These are phyloP conservation scores for Drosophila eohydei DNA, from an alignment of 2,888 invertebrate species.

Conservation along the genomic window DNA sequence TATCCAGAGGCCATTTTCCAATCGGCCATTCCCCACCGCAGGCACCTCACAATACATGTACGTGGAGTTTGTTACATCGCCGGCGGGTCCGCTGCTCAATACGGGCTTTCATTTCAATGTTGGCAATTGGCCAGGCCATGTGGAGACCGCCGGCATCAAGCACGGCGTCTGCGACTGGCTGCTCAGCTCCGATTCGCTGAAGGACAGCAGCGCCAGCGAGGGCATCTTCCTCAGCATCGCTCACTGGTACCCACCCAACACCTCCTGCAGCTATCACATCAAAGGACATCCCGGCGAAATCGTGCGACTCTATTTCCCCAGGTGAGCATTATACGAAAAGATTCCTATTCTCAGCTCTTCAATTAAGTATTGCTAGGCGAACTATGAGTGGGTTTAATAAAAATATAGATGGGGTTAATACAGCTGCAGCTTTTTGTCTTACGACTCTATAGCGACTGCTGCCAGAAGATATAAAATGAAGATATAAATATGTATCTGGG, in stretches of 20 bases:
- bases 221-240: slow-evolving; percentile 96
- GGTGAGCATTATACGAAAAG: slow-evolving; percentile 85
- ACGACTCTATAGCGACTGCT: no score
- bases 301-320: slow-evolving; percentile 95
- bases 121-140: slow-evolving; percentile 96
- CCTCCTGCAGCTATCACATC: slow-evolving; percentile 95
- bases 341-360: background rate
- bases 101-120: slow-evolving; percentile 98
- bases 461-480: no score
- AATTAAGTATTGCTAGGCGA: background rate
- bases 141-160: slow-evolving; percentile 93
- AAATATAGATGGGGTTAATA: background rate
- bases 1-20: slow-evolving; percentile 15
- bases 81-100: slow-evolving; percentile 94
- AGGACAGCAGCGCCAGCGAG: slow-evolving; percentile 92
- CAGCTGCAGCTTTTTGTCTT: no score
- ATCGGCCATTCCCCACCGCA: slow-evolving; percentile 37
- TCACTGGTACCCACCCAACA: slow-evolving; percentile 97
- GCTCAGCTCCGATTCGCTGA: slow-evolving; percentile 92
- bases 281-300: slow-evolving; percentile 94
- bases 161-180: slow-evolving; percentile 96
- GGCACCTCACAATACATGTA: slow-evolving; percentile 94
- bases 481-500: no score
- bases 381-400: background rate
- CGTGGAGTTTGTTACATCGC: slow-evolving; percentile 95